phyloP scores from a whole-genome alignment of 2,888 invertebrate genomes.

The Xanthorhoe spadicearia region DNA sequence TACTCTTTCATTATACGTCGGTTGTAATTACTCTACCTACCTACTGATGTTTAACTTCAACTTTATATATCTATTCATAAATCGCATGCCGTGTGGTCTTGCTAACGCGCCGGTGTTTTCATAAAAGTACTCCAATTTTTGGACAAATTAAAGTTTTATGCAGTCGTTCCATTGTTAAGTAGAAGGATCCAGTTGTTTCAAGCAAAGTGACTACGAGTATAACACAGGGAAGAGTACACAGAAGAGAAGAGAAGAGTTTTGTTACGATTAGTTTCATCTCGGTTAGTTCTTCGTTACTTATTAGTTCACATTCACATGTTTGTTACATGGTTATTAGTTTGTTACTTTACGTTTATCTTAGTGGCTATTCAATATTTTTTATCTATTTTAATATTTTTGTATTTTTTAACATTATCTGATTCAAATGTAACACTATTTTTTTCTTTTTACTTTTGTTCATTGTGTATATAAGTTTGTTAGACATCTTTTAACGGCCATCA shows the following conservation, averaged over 20 bases:
- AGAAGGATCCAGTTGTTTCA: not conserved
- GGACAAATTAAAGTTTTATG: too few species aligned
- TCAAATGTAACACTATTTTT: not conserved
- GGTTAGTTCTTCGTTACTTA: constrained; percentile 20
- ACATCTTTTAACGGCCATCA: too few species aligned
- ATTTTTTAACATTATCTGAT: not conserved
- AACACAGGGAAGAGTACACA: not conserved
- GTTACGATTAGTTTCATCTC: constrained; percentile 28
- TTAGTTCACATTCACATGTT: not conserved
- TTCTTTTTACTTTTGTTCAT: not conserved
- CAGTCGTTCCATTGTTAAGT: not conserved
- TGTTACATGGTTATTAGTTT: constrained; percentile 37
- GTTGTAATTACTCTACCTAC: too few species aligned
- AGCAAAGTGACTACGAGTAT: not conserved
- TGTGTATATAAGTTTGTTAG: too few species aligned
- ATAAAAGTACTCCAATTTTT: too few species aligned
- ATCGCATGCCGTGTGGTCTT: too few species aligned
- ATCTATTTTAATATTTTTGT: not conserved
- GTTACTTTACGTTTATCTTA: constrained; percentile 42
- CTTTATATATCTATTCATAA: too few species aligned
- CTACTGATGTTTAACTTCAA: too few species aligned
- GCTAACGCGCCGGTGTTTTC: too few species aligned
- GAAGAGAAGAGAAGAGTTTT: constrained; percentile 4
- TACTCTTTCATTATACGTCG: too few species aligned
- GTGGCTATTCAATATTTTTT: constrained; percentile 8